Evolutionary conservation across 2,888 invertebrate species (phyloP), one percentile per base, ranked within the genome.

Genomic region (Stenodera caucasica): DNA sequence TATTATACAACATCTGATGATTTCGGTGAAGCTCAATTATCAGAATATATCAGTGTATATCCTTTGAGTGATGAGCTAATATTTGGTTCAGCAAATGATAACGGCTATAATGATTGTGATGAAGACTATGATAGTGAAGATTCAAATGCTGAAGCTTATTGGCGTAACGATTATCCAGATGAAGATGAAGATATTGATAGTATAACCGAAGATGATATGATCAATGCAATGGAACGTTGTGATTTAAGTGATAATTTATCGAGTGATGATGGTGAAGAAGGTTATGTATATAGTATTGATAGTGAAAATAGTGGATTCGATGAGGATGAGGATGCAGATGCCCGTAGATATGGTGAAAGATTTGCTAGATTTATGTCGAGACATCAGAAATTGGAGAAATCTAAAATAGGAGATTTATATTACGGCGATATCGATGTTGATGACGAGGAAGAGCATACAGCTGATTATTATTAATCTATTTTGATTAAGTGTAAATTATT

Each of bases 61-160:
- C 78, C 80, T 2, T 69, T 82, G 12, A 78, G 80, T 60, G 76
- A 81, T 57, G 79, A 81, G 21, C 66, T 83, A 6, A 73, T 82
- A 4, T 80, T 76, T 60, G 81, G 77, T 55, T 72, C 75, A 11
- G 50, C 65, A 29, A 58, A 70, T 60, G 76, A 77, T 61, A 74
- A 74, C 61, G 73, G 72, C 5, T 52, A 66, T 14, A 81, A 81
- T 58, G 77, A 78, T 40, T 69, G 69, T 6, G 79, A 80, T 52
- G 67, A 70, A 12, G 84, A 82, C 11, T 82, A 83, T 58, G 87
- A 87, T 70, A 84, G 84, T 26, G 86, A 86, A 66, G 91, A 91
- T 76, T 92, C 92, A 0, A 92, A 92, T 81, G 88, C 88, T 65
- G 92, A 92, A 78, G 87, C 88, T 69, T 86, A 91, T 75, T 89